Evolutionary conservation across 2,888 invertebrate species (phyloP).

Genomic region (Drosophila pegasa): DNA sequence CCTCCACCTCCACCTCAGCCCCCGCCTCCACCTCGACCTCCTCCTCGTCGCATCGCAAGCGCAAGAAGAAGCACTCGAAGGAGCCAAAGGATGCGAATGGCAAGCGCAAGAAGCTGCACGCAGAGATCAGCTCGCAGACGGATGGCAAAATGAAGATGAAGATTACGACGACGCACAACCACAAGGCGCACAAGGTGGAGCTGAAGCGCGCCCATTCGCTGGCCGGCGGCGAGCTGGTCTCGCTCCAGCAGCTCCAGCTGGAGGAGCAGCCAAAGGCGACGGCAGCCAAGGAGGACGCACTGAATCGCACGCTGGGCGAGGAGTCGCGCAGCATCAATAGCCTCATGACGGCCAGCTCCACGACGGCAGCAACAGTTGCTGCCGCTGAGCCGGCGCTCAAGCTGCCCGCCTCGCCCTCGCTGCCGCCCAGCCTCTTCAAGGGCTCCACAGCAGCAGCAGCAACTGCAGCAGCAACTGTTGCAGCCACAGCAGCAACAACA

Average conservation of each 20-base stretch:
- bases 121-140: conserved; percentile 85
- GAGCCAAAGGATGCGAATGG: conserved; percentile 84
- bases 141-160: conserved; percentile 87
- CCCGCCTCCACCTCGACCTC: conserved; percentile 3
- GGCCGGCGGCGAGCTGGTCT: conserved; percentile 57
- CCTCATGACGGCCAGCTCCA: conserved; percentile 49
- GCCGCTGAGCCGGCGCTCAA: conserved; percentile 52
- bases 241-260: conserved; percentile 46
- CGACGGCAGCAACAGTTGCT: background rate
- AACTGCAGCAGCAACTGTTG: background rate
- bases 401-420: conserved; percentile 82
- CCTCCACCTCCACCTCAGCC: background rate
- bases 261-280: conserved; percentile 17
- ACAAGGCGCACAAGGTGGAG: conserved; percentile 78
- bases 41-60: conserved; percentile 85
- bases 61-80: conserved; percentile 87
- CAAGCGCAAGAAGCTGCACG: conserved; percentile 86
- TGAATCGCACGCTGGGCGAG: conserved; percentile 74
- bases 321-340: conserved; percentile 75
- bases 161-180: conserved; percentile 82
- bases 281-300: conserved; percentile 35
- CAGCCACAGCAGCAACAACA: background rate
- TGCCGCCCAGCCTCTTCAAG: conserved; percentile 84
- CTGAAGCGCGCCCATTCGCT: conserved; percentile 73
- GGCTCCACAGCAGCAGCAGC: conserved; percentile 35